phyloP scores from a whole-genome alignment of 1,140 invertebrate species.

The Amyelois transitella region DNA sequence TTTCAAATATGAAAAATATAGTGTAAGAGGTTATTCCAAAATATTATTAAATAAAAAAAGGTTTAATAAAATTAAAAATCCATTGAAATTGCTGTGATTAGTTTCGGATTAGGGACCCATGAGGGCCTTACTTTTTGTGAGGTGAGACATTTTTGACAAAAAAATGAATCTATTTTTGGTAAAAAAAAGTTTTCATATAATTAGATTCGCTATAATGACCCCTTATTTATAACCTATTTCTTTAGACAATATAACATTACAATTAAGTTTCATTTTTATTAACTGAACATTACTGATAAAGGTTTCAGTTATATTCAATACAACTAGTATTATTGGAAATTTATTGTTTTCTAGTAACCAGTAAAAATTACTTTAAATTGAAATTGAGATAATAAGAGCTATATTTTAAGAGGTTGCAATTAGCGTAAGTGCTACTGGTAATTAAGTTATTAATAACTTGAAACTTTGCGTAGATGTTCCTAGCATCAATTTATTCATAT shows the following conservation, averaged over 20 bases:
- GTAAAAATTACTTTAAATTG: not conserved
- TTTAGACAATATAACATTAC: not conserved
- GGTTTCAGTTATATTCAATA: too few species aligned
- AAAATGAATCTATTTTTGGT: conserved; percentile 41
- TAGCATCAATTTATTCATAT: not conserved
- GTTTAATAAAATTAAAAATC: conserved; percentile 18
- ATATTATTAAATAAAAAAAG: too few species aligned
- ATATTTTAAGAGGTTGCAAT: conserved; percentile 3
- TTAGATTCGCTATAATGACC: conserved; percentile 43
- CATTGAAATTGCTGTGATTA: conserved; percentile 53
- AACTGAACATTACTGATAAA: not conserved
- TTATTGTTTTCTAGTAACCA: not conserved
- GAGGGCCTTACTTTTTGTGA: conserved; percentile 36
- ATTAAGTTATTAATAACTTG: conserved; percentile 5
- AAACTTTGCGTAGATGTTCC: not conserved
- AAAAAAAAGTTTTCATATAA: conserved; percentile 47
- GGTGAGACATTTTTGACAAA: conserved; percentile 44
- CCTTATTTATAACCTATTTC: not conserved
- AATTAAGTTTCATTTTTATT: not conserved
- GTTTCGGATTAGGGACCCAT: conserved; percentile 55
- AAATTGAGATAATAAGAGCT: not conserved
- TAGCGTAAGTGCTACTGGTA: conserved; percentile 10
- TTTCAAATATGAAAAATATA: too few species aligned
- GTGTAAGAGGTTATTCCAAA: too few species aligned
- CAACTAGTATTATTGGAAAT: not conserved